phyloP scores from a whole-genome alignment of 2,113 vertebrate species.

The Scophthalmus maximus region DNA sequence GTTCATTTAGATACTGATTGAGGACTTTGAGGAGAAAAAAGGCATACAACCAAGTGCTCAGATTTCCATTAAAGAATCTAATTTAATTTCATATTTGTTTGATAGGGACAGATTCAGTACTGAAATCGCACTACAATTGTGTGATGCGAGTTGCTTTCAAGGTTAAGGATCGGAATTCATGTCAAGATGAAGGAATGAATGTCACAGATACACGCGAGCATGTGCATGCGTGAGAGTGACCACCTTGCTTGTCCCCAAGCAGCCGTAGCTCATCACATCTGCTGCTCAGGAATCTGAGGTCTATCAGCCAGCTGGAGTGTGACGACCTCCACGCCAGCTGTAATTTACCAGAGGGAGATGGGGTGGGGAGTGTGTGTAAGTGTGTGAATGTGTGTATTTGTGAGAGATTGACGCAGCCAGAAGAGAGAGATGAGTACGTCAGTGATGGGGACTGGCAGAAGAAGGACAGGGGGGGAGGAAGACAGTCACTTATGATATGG shows the following conservation, averaged over 20 bases:
- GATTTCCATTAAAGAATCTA: too few relatives aligned
- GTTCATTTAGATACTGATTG: too few relatives aligned
- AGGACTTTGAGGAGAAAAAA: too few relatives aligned
- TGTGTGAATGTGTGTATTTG: conserved; percentile 7
- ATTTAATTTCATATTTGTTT: too few relatives aligned
- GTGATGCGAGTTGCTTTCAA: too few relatives aligned
- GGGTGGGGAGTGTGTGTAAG: conserved; percentile 8
- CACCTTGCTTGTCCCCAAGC: conserved; percentile 44
- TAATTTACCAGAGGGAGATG: conserved; percentile 66
- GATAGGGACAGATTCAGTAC: too few relatives aligned
- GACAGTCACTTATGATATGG: not conserved
- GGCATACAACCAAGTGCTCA: too few relatives aligned
- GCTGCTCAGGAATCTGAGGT: conserved; percentile 68
- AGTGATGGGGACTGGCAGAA: conserved; percentile 13
- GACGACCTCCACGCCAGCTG: conserved; percentile 63
- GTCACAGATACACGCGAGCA: too few relatives aligned
- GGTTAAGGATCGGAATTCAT: too few relatives aligned
- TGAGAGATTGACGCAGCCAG: conserved; percentile 20
- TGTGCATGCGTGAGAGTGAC: conserved; percentile 10
- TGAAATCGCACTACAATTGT: too few relatives aligned
- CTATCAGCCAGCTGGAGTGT: conserved; percentile 70
- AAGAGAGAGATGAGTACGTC: conserved; percentile 27
- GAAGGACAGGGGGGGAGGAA: not conserved
- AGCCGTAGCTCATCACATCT: conserved; percentile 61
- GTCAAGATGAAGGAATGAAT: not conserved